phyloP scores from a whole-genome alignment of 2,888 invertebrate species.

The Xestia c-nigrum region DNA sequence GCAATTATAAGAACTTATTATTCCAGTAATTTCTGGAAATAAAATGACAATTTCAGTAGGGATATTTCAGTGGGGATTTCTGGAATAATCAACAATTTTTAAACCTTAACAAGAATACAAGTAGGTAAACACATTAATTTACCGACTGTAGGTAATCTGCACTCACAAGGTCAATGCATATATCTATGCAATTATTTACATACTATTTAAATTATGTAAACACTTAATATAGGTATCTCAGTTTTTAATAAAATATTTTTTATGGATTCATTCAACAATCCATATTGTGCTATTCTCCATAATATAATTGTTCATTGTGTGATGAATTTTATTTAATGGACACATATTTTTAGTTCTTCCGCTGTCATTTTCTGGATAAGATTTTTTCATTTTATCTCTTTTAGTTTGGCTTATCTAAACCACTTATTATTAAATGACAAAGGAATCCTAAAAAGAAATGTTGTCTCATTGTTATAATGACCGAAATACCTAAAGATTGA shows the following conservation, averaged over 20 bases:
- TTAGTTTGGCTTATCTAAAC: too few relatives aligned
- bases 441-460: background rate
- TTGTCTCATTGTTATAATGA: background rate
- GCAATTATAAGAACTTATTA: background rate
- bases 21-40: background rate
- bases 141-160: slow-evolving; percentile 21
- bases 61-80: background rate
- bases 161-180: slow-evolving; percentile 34
- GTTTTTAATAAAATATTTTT: slow-evolving; percentile 3
- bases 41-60: background rate
- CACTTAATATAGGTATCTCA: background rate
- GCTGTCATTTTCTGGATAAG: background rate
- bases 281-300: slow-evolving; percentile 14
- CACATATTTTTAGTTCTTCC: background rate
- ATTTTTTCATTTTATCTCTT: background rate
- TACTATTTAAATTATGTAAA: slow-evolving; percentile 49
- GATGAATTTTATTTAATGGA: background rate
- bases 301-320: background rate
- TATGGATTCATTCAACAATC: background rate
- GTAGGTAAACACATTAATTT: slow-evolving; percentile 26
- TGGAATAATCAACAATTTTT: background rate
- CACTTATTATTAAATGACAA: too few relatives aligned
- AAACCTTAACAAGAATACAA: background rate
- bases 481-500: too few relatives aligned
- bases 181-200: slow-evolving; percentile 42